Evolutionary conservation across 2,113 vertebrate species (phyloP), one percentile per base, ranked within the genome.

Genomic region (Phrynocephalus versicolor): DNA sequence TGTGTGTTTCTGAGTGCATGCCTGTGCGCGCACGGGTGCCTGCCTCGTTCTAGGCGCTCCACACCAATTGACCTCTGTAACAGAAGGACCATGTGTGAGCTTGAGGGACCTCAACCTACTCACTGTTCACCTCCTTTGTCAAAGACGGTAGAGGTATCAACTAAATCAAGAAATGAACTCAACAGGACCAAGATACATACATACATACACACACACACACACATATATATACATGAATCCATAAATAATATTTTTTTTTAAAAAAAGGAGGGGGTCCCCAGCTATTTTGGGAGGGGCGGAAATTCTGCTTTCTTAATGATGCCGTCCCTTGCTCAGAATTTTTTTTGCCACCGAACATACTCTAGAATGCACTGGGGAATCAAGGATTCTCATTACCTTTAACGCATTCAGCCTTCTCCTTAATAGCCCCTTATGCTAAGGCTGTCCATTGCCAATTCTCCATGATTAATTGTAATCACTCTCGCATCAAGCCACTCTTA

Each of bases 391-490:
- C 76, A 60, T 85, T 65, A 13, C 8, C 67, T 35, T 41, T 73
- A 71, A 72, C 30, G 67, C 67, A 79, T 25, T 13, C 77, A 37
- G 69, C 51, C 84, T 67, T 75, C 21, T 35, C 62, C 60, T 64
- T 67, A 86, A 80, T 73, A 15, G 84, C 25, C n/a, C 21, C 74
- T 70, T 55, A 27, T 60, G 67, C 30, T 70, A 37, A n/a, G 16
- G 21, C n/a, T 45, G 37, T 15, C 64, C 30, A 51, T 27, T 9
- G 65, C 79, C 55, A 30, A 14, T 23, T 35, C 37, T 72, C 45
- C 64, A n/a, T n/a, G 57, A 64, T 62, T 77, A 51, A 87, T 16
- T 71, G 39, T 12, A 72, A 71, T 70, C 79, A 70, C 35, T 85
- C 13, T 5, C 2, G 3, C 57, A 37, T 51, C 69, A 51, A 8